These are phyloP conservation scores for Pammene aurita DNA, from an alignment of 2,888 invertebrate species.

Conservation along the genomic window DNA sequence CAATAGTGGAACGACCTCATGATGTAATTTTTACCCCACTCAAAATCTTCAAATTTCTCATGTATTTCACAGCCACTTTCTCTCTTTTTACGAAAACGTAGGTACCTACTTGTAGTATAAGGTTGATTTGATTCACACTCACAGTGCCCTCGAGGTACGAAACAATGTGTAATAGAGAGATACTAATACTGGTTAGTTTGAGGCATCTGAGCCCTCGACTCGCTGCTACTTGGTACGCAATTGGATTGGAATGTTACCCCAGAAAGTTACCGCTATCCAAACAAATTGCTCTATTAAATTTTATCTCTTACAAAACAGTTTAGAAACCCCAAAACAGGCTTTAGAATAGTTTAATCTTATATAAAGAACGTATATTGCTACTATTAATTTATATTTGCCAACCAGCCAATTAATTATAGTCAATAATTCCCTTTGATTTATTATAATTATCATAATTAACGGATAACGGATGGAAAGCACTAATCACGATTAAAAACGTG, in stretches of 20 bases:
- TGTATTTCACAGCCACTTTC: too few relatives aligned
- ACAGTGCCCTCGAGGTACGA: too few relatives aligned
- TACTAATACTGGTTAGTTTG: too few relatives aligned
- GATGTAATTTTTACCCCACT: too few relatives aligned
- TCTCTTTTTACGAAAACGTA: too few relatives aligned
- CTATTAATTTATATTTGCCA: slow-evolving; percentile 35
- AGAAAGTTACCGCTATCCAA: slow-evolving; percentile 30
- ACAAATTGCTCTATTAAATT: slow-evolving; percentile 38
- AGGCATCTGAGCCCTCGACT: not conserved
- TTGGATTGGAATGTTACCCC: not conserved
- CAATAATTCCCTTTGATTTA: slow-evolving; percentile 47
- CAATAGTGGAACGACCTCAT: too few relatives aligned
- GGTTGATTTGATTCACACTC: too few relatives aligned
- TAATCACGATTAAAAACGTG: slow-evolving; percentile 42
- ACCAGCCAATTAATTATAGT: slow-evolving; percentile 43
- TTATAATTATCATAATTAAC: slow-evolving; percentile 51
- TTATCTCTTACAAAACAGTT: slow-evolving; percentile 24
- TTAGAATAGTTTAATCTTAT: not conserved
- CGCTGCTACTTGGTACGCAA: not conserved
- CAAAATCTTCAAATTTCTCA: too few relatives aligned
- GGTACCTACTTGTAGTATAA: too few relatives aligned
- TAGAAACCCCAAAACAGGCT: slow-evolving; percentile 15
- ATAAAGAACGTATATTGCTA: slow-evolving; percentile 26
- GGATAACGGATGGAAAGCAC: slow-evolving; percentile 55
- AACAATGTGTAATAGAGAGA: too few relatives aligned